These are phyloP conservation scores for Octopus bimaculoides DNA, from an alignment of 1,140 invertebrate species.

Conservation along the genomic window DNA sequence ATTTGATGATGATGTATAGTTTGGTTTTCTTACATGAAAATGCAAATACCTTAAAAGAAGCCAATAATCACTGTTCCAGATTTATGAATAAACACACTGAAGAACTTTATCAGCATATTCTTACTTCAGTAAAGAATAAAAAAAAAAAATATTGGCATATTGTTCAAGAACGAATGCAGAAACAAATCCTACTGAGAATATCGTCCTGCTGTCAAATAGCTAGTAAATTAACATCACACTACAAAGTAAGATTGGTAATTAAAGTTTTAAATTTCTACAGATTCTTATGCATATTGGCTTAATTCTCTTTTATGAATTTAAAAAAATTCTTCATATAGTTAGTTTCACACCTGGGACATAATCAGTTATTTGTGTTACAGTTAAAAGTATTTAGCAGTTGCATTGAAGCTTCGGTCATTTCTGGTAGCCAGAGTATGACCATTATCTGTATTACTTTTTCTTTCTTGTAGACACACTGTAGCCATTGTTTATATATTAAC, in stretches of 20 bases:
- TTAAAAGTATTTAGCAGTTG: too few species aligned
- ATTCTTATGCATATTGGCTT: neutral
- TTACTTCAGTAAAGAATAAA: constrained; percentile 19
- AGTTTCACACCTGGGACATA: too few species aligned
- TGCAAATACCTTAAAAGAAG: neutral
- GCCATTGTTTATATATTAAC: too few species aligned
- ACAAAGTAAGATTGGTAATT: constrained; percentile 33
- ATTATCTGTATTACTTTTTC: too few species aligned
- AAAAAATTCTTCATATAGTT: neutral
- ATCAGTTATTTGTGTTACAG: too few species aligned
- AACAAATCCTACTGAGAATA: constrained; percentile 40
- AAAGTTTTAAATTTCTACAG: too few species aligned
- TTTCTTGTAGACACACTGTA: too few species aligned
- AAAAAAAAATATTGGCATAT: constrained; percentile 36
- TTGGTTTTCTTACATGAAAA: too few species aligned
- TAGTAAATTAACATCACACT: constrained; percentile 49
- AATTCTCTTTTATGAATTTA: neutral
- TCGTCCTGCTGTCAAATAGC: constrained; percentile 50
- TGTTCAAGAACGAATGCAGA: constrained; percentile 38
- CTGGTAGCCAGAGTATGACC: too few species aligned
- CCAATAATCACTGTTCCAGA: constrained; percentile 22
- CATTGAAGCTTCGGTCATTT: too few species aligned
- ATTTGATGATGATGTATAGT: neutral
- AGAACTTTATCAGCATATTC: constrained; percentile 43
- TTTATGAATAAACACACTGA: constrained; percentile 47